A percentile compares a stretch with the other conserved stretches of the same genome.
Evolutionary conservation across 2,888 invertebrate genomes (phyloP).

Genomic region (Andrena marginata): DNA sequence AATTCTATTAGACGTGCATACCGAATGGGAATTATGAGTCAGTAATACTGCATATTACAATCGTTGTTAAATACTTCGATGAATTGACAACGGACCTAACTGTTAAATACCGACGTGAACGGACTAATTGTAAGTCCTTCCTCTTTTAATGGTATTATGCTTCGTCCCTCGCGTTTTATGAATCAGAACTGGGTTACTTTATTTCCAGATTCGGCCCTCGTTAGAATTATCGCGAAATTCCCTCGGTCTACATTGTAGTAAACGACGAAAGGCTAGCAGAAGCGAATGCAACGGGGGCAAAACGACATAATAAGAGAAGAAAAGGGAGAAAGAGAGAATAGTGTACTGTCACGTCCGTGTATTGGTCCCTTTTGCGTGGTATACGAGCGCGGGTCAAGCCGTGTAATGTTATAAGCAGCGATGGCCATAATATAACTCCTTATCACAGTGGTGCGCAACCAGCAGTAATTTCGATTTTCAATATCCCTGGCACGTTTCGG

Average conservation of each 20-base stretch:
- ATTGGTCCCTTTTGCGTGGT: constrained; percentile 40
- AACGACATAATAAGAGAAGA: constrained; percentile 30
- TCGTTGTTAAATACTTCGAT: background rate
- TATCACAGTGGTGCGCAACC: constrained; percentile 77
- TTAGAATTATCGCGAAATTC: constrained; percentile 3
- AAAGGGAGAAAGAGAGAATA: constrained; percentile 12
- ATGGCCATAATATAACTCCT: constrained; percentile 68
- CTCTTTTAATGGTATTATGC: too few relatives aligned
- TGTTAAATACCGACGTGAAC: background rate
- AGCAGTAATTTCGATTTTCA: constrained; percentile 20
- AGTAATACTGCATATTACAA: background rate
- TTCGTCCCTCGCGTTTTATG: background rate
- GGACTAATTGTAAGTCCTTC: too few relatives aligned
- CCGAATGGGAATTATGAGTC: background rate
- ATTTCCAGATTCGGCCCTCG: too few relatives aligned
- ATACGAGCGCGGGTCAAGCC: constrained; percentile 59
- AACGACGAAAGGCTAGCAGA: constrained; percentile 30
- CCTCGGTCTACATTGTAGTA: background rate
- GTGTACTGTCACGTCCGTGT: constrained; percentile 11
- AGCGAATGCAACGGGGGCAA: constrained; percentile 2
- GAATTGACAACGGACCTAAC: background rate
- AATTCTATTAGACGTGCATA: constrained; percentile 11
- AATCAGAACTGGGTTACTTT: too few relatives aligned
- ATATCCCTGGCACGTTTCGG: background rate
- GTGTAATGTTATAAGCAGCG: constrained; percentile 58